A percentile compares a stretch with the other conserved stretches of the same genome.
Conservation (phyloP, 2,113 vertebrate species). For the Beaufortia kweichowensis region DNA sequence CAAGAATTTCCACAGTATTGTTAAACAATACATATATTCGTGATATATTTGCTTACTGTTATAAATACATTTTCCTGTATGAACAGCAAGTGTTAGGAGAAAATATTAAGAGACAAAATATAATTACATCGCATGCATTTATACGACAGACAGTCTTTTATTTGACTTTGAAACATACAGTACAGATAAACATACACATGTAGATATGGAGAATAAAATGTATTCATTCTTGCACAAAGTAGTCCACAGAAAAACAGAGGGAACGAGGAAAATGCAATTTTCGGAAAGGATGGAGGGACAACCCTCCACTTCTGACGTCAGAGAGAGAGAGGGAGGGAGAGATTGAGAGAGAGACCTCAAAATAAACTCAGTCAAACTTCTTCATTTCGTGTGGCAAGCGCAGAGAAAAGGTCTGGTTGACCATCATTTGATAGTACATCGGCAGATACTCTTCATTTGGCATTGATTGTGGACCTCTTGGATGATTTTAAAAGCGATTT, state of each 20-base stretch:
- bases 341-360: conserved; percentile 1
- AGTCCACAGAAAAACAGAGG: background rate
- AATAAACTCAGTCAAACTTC: conserved; percentile 32
- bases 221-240: background rate
- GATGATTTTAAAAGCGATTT: background rate
- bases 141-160: background rate
- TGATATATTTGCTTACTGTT: background rate
- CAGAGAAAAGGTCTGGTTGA: background rate
- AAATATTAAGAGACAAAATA: no score
- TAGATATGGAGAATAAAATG: background rate
- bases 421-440: background rate
- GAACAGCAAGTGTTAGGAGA: no score
- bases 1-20: background rate
- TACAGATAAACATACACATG: background rate
- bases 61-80: no score
- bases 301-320: conserved; percentile 20
- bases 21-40: background rate
- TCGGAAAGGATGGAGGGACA: conserved; percentile 2
- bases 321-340: background rate
- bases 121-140: background rate
- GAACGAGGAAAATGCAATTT: background rate
- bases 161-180: no score
- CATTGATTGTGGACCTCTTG: background rate
- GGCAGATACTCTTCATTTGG: background rate
- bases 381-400: background rate